These are phyloP conservation scores for Ciona savignyi DNA, from an alignment of 23 tunicate species.

Conservation along the genomic window DNA sequence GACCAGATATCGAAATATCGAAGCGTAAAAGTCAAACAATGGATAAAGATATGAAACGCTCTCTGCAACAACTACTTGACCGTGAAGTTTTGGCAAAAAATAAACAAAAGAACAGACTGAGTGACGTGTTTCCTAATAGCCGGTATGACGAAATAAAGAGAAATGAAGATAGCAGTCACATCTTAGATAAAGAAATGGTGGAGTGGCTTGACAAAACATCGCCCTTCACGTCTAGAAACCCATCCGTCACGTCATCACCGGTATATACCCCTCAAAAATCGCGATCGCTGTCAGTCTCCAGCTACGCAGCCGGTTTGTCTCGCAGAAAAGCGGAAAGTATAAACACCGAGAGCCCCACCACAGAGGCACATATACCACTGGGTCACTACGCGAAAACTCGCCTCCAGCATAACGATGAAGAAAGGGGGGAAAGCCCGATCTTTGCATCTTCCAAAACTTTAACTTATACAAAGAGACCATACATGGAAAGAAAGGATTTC, in stretches of 20 bases:
- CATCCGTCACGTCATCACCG: not conserved
- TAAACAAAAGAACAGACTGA: not conserved
- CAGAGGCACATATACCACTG: too few species aligned
- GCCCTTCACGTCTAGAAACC: constrained; percentile 24
- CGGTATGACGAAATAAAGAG: constrained; percentile 19
- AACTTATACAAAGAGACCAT: not conserved
- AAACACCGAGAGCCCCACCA: not conserved
- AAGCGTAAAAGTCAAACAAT: not conserved
- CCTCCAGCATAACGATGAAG: not conserved
- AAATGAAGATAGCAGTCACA: not conserved
- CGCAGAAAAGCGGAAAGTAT: not conserved
- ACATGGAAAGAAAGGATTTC: not conserved
- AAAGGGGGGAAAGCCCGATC: not conserved
- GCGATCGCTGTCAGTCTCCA: not conserved
- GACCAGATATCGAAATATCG: not conserved
- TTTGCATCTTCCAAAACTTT: not conserved
- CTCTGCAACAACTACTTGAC: not conserved
- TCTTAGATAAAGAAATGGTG: constrained; percentile 23
- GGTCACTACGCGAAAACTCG: not conserved
- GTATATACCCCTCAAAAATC: not conserved
- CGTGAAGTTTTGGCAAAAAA: not conserved
- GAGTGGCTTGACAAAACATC: constrained; percentile 52
- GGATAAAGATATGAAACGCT: not conserved
- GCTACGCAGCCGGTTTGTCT: not conserved
- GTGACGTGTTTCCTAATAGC: not conserved